Evolutionary conservation across 2,113 vertebrate genomes (phyloP), one percentile per base, ranked within the genome.

Genomic region (Scolopax mira): DNA sequence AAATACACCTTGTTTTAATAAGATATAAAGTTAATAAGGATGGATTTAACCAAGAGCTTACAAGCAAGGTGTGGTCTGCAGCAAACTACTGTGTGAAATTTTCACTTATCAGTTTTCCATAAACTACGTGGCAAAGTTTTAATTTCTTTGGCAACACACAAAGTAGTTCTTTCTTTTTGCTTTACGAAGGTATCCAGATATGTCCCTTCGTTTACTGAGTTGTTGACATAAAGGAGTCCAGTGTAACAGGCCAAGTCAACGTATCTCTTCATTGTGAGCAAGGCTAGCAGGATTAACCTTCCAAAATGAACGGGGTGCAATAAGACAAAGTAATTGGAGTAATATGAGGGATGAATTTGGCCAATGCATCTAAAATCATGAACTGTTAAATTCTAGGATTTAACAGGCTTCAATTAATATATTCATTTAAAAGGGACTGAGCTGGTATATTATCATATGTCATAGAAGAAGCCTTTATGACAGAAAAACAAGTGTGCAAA

Each of bases 1-100:
- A 96, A 96, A 96, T 83, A 92, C 66, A 83, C 49, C 31, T 83
- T 85, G 39, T 70, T 93, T 79, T 91, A 57, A 70, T 79, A 83
- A 75, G 54, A 74, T 13, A 27, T 72, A 60, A 51, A 51, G 49
- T 72, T 54, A 62, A 58, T 48, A 72, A 73, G 52, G 30, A 77
- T 28, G 18, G 23, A 60, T 79, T 87, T 84, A 95, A 83, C 58
- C 58, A 72, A 80, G 80, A 60, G 14, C 33, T 88, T 75, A 46
- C 37, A 81, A 90, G 54, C 23, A 61, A n/a, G 49, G 46, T 67
- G 25, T 46, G 54, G 55, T 55, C 79, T 77, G 71, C 37, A 90
- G 79, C 75, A 90, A 95, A 91, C 72, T 77, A 51, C 39, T 6
- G 3, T 49, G 64, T 85, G 89, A 93, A 96, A 89, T 94, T 84